A percentile compares a stretch with the other conserved stretches of the same genome.
Conservation (phyloP, 2,888 invertebrate genomes). For the Cataglyphis cursor region DNA sequence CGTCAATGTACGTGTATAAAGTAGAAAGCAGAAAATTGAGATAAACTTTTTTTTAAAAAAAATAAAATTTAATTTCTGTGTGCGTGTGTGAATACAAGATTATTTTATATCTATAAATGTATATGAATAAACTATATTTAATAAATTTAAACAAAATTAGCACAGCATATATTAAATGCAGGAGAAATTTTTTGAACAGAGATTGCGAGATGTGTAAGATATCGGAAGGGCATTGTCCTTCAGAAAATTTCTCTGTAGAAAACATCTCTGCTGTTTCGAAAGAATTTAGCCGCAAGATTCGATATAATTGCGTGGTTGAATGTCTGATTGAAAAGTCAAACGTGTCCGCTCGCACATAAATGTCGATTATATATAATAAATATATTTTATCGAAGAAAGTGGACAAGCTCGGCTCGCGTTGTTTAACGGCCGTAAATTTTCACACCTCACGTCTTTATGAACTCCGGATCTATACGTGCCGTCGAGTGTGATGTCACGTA, state of each 20-base stretch:
- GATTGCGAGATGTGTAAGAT: not conserved
- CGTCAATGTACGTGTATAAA: not conserved
- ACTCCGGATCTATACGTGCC: conserved; percentile 45
- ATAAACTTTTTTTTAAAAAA: not conserved
- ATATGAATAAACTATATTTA: too few relatives aligned
- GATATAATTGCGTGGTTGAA: conserved; percentile 59
- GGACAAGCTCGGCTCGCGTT: conserved; percentile 49
- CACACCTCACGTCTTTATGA: conserved; percentile 44
- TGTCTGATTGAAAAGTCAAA: conserved; percentile 55
- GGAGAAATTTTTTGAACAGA: not conserved
- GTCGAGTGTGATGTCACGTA: conserved; percentile 66
- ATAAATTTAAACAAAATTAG: not conserved
- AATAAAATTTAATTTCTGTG: not conserved
- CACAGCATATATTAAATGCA: not conserved
- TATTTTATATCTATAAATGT: not conserved
- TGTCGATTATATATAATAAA: conserved; percentile 59
- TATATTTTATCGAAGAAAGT: conserved; percentile 63
- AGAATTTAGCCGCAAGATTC: conserved; percentile 39
- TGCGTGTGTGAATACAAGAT: not conserved
- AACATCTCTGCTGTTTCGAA: conserved; percentile 10
- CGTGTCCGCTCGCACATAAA: conserved; percentile 50
- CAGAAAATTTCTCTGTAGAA: not conserved
- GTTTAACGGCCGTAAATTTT: conserved; percentile 70
- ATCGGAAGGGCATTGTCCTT: conserved; percentile 13
- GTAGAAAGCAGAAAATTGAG: not conserved